Evolutionary conservation across 1,140 invertebrate genomes (phyloP), one percentile per base, ranked within the genome.

Genomic region (Matsumurasca onukii): DNA sequence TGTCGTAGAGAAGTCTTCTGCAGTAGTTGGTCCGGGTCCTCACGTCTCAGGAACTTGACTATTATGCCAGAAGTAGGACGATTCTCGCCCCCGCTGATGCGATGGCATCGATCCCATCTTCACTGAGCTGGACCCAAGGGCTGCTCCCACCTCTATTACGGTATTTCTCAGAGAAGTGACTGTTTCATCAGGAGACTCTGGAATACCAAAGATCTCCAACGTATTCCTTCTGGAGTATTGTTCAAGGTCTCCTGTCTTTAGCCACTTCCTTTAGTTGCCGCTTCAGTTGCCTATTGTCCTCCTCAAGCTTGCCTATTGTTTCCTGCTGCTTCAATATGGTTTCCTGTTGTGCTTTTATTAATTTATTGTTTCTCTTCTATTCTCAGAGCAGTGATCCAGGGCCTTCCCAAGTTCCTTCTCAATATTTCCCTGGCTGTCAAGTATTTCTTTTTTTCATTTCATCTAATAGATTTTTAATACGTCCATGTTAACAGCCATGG

Each of bases 1-100:
- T 31, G 63, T 15, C 63, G 63, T 65, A 24, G 63, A 65, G 29
- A 65, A 65, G 30, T 65, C n/a, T 27, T 27, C 45, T n/a, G 63
- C 31, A 1, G 31, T 48, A 65, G 31, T 25, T 15, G n/a, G 24
- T 65, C 63, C 9, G 63, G 12, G 31, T 34, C 63, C 29, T 65
- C 31, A 31, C 59, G 2, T 17, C 29, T 20, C 13, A 62, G 29
- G 31, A 62, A 62, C 15, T 30, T 62, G 59, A 65, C 31, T 1
- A 65, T 65, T n/a, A 65, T 65, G 45, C 31, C 63, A 12, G 31
- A 45, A 1, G 12, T 48, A 3, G 1, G 63, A 39, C 63, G 63
- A 20, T 65, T 65, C 12, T 52, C 22, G 13, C 30, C 61, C 13
- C n/a, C 5, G 1, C n/a, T n/a, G 61, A 63, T 30, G 15, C 25